A percentile compares a stretch with the other conserved stretches of the same genome.
Evolutionary conservation across 2,113 vertebrate genomes (phyloP).

Genomic region (Platysternon megacephalum): DNA sequence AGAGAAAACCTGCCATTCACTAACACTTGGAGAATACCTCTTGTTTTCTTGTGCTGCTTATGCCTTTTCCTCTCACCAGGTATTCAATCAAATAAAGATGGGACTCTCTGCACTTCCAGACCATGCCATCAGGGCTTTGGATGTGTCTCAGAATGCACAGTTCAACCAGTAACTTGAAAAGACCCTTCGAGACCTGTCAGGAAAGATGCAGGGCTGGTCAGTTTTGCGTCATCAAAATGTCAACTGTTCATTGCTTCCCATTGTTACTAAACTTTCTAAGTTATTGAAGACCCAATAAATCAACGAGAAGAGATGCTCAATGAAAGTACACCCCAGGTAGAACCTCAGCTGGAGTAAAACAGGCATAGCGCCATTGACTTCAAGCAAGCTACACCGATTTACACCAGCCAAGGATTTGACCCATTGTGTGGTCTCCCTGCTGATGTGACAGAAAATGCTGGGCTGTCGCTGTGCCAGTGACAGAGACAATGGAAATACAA

Average conservation of each 20-base stretch:
- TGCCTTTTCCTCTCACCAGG: conserved; percentile 26
- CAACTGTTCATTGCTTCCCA: neutral
- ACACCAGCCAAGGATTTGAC: neutral
- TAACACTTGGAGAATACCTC: conserved; percentile 42
- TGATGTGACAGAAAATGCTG: neutral
- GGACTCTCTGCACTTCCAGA: conserved; percentile 79
- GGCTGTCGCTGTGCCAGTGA: neutral
- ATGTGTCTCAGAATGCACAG: conserved; percentile 72
- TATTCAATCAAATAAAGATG: conserved; percentile 80
- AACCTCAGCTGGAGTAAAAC: neutral
- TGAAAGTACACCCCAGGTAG: neutral
- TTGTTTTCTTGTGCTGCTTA: conserved; percentile 33
- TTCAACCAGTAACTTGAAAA: conserved; percentile 71
- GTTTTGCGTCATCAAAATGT: neutral
- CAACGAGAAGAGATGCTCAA: neutral
- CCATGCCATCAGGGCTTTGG: conserved; percentile 72
- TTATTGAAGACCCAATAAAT: neutral
- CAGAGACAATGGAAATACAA: neutral
- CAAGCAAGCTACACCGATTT: neutral
- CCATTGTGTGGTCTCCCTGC: neutral
- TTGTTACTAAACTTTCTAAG: neutral
- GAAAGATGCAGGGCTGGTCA: neutral
- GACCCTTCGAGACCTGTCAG: conserved; percentile 79
- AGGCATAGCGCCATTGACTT: neutral
- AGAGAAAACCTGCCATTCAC: neutral